Conservation (phyloP, 2,797 vertebrate species). For the Kryptopterus vitreolus region DNA sequence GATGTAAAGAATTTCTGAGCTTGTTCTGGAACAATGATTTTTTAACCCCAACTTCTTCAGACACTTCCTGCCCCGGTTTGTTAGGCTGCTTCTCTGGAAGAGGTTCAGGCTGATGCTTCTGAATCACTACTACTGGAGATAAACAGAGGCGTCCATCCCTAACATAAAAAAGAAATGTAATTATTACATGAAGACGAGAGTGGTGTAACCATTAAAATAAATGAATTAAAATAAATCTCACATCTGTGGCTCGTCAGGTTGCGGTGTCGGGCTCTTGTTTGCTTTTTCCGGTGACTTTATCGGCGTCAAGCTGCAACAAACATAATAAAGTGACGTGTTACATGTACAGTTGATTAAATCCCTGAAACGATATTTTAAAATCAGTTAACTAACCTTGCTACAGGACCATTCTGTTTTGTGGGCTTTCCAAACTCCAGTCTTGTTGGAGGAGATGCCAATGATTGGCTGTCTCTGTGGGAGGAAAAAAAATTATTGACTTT, state of each 20-base stretch:
- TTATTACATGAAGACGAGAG: neutral
- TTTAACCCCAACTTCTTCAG: conserved; percentile 29
- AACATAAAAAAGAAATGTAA: neutral
- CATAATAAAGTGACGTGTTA: neutral
- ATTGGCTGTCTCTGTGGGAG: conserved; percentile 26
- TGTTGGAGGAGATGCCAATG: conserved; percentile 38
- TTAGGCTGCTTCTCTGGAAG: neutral
- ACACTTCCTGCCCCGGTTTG: conserved; percentile 7
- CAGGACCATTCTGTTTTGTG: neutral
- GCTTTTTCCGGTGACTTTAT: neutral
- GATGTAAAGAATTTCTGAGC: conserved; percentile 57
- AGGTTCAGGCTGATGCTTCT: conserved; percentile 7
- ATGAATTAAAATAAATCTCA: too few relatives aligned
- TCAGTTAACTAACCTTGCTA: conserved; percentile 24
- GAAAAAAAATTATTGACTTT: too few relatives aligned
- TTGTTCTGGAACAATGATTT: conserved; percentile 63
- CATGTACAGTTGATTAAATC: neutral
- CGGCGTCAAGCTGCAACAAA: neutral
- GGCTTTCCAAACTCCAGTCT: conserved; percentile 38
- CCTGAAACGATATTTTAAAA: neutral
- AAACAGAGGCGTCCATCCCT: conserved; percentile 14
- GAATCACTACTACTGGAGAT: conserved; percentile 17
- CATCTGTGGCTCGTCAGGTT: conserved; percentile 5
- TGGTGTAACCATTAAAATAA: neutral
- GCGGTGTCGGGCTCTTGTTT: neutral